Conservation (phyloP, 2,113 vertebrate genomes). For the Columba janthina region DNA sequence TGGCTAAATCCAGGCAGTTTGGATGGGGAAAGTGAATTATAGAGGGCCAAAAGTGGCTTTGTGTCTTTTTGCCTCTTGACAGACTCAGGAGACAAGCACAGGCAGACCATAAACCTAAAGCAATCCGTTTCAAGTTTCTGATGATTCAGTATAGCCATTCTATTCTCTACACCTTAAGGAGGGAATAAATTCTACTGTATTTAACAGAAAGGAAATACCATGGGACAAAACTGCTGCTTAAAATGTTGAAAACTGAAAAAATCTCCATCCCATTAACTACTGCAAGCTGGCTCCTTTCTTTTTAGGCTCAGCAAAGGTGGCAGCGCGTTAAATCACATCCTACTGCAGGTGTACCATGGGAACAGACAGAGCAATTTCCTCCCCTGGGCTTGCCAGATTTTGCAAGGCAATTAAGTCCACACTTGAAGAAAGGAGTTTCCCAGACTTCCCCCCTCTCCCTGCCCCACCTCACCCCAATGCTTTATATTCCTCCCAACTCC, state of each 20-base stretch:
- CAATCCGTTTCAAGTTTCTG: background rate
- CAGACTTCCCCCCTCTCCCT: fast-evolving
- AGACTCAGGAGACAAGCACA: background rate
- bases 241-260: background rate
- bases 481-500: background rate
- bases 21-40: background rate
- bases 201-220: background rate
- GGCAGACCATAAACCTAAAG: background rate
- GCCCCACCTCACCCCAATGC: background rate
- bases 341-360: fast-evolving
- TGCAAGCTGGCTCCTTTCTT: background rate
- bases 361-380: background rate
- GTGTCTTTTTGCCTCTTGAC: background rate
- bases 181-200: background rate
- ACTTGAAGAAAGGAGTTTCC: background rate
- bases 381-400: background rate
- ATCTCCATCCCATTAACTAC: background rate
- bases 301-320: background rate
- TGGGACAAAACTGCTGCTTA: background rate
- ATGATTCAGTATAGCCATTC: background rate
- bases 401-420: background rate
- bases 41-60: background rate
- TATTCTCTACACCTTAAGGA: background rate
- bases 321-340: background rate
- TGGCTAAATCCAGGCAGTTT: background rate